Evolutionary conservation across 2,113 vertebrate genomes (phyloP), one percentile per base, ranked within the genome.

Genomic region (Butastur rufipennis): DNA sequence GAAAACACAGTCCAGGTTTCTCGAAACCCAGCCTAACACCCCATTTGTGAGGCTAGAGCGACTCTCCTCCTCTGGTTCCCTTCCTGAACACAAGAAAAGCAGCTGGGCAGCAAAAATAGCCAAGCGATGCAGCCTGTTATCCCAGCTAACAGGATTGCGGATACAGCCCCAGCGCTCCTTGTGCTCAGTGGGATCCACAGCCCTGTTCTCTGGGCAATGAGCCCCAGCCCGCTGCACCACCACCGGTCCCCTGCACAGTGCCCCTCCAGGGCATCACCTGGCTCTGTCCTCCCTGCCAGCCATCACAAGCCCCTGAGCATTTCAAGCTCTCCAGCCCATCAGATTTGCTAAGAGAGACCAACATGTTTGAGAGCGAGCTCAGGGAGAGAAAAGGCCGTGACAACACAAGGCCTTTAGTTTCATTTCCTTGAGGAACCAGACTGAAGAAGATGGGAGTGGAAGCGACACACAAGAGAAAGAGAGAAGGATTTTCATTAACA

Each of bases 231-330:
- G 0, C 38, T 40, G 52, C 77, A n/a, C 11, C n/a, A 48, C 40
- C 63, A 10, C n/a, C 2, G 2, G 16, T 22, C 29, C 50, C 1
- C 3, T 14, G 42, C 38, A 23, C 23, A 9, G 3, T 0, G 0
- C 5, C 42, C 19, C 40, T 21, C 13, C 0, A 0, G 13, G 63
- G 38, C 47, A 48, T 16, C 1, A 1, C 67, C 55, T 10, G 18
- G 12, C 77, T 53, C 45, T 70, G 53, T 32, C 20, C 34, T 68
- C 80, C 62, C 31, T 8, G 2, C 26, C 48, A 47, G 71, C 11
- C 26, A 32, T 11, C 56, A 15, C 25, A 48, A 81, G 38, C 32
- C 67, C 27, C 16, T 0, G 0, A 22, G 68, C 1, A 1, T 32
- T 86, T 19, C 0, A 0, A 74, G 59, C 47, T 79, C 70, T 59